Percentiles rank a stretch among this genome's conserved stretches.
Conservation (phyloP, 2,113 vertebrate species). For the Labeo rohita region DNA sequence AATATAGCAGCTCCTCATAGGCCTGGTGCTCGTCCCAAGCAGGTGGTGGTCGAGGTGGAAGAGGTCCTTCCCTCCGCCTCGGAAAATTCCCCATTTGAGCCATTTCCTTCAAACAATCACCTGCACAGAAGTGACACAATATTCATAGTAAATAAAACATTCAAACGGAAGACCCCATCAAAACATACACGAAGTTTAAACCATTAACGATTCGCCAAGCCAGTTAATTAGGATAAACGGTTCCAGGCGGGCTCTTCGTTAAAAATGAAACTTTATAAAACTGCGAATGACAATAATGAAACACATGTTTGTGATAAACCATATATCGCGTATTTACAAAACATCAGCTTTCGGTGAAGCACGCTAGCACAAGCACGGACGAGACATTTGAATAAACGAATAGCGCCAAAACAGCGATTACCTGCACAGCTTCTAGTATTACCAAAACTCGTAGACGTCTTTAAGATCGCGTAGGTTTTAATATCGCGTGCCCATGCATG, state of each 20-base stretch:
- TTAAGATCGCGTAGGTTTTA: background rate
- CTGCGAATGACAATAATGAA: background rate
- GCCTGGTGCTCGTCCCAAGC: slow-evolving; percentile 78
- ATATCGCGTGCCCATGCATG: background rate
- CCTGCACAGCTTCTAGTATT: background rate
- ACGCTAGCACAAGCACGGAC: background rate
- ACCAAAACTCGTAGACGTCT: background rate
- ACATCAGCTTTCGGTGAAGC: background rate
- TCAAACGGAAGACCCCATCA: background rate
- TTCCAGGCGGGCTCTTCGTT: background rate
- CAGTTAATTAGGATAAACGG: background rate
- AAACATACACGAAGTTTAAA: background rate
- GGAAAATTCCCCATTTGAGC: slow-evolving; percentile 43
- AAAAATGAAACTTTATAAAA: background rate
- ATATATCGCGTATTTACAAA: background rate
- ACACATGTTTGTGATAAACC: background rate
- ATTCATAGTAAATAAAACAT: background rate
- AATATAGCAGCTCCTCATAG: slow-evolving; percentile 81
- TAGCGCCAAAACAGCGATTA: background rate
- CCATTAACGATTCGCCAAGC: too few relatives aligned
- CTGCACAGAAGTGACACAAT: background rate
- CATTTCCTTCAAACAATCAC: slow-evolving; percentile 60
- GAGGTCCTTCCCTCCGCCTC: slow-evolving; percentile 31
- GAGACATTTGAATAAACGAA: background rate
- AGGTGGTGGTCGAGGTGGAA: slow-evolving; percentile 37